These are phyloP conservation scores for Pharmacophagus antenor DNA, from an alignment of 2,888 invertebrate species.

Conservation along the genomic window DNA sequence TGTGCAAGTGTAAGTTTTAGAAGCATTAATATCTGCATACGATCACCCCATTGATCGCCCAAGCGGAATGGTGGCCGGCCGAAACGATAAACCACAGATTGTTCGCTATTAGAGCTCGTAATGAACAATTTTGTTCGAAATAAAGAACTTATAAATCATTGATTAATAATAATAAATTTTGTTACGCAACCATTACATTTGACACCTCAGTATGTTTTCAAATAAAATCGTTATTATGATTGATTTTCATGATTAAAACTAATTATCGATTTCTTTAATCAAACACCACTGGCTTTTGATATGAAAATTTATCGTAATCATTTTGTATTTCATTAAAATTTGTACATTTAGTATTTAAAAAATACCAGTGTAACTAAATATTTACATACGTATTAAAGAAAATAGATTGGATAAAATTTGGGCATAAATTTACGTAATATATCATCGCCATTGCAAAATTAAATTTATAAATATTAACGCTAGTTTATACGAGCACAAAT, in stretches of 20 bases:
- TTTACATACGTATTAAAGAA: too few species aligned
- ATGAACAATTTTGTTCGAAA: constrained; percentile 20
- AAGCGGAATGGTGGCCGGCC: constrained; percentile 39
- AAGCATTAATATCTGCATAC: constrained; percentile 39
- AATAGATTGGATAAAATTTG: too few species aligned
- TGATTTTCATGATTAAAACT: neutral
- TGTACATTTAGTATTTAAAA: too few species aligned
- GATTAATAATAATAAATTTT: constrained; percentile 17
- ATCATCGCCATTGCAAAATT: too few species aligned
- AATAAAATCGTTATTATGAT: neutral
- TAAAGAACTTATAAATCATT: constrained; percentile 25
- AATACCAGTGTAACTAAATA: too few species aligned
- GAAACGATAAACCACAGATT: constrained; percentile 27
- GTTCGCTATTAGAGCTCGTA: constrained; percentile 15
- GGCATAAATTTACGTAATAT: too few species aligned
- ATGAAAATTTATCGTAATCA: too few species aligned
- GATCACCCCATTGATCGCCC: constrained; percentile 40
- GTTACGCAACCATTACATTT: neutral
- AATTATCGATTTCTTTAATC: neutral
- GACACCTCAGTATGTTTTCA: neutral
- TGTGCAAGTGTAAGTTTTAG: constrained; percentile 55
- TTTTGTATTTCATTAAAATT: too few species aligned
- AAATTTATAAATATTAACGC: too few species aligned
- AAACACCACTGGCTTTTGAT: neutral
- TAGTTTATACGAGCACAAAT: too few species aligned